Conservation (phyloP, 1,140 invertebrate species). For the Aphaenogaster rudis region DNA sequence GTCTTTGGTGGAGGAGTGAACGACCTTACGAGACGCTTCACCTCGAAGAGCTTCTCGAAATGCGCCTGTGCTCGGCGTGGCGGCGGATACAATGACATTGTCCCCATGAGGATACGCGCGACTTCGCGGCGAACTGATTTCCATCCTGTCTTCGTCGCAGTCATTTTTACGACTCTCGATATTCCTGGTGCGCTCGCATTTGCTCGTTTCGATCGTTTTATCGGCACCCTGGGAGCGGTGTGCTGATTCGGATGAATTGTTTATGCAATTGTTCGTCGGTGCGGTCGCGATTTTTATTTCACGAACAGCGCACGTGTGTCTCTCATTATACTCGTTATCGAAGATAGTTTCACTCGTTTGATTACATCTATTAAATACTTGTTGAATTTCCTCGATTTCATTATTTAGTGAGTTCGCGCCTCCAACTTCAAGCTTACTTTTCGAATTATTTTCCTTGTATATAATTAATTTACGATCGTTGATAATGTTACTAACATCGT, state of each 20-base stretch:
- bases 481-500: not conserved
- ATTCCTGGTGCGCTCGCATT: not conserved
- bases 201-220: constrained; percentile 30
- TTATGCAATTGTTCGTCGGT: constrained; percentile 1
- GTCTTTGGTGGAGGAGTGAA: constrained; percentile 51
- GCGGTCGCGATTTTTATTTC: constrained; percentile 19
- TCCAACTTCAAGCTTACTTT: not conserved
- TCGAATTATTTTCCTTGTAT: not conserved
- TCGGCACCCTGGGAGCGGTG: not conserved
- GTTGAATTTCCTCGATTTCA: not conserved
- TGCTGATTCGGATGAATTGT: constrained; percentile 17
- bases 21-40: constrained; percentile 59
- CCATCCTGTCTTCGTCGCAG: constrained; percentile 40
- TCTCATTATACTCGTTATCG: not conserved
- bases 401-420: not conserved
- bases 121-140: constrained; percentile 47
- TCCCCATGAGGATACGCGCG: constrained; percentile 36
- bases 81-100: constrained; percentile 25
- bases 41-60: not conserved
- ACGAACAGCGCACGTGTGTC: not conserved
- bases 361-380: not conserved
- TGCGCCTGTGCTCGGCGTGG: not conserved
- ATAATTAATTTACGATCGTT: constrained; percentile 6
- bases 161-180: not conserved
- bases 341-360: not conserved